Conservation (phyloP, 2,888 invertebrate species). For the Clitarchus hookeri region DNA sequence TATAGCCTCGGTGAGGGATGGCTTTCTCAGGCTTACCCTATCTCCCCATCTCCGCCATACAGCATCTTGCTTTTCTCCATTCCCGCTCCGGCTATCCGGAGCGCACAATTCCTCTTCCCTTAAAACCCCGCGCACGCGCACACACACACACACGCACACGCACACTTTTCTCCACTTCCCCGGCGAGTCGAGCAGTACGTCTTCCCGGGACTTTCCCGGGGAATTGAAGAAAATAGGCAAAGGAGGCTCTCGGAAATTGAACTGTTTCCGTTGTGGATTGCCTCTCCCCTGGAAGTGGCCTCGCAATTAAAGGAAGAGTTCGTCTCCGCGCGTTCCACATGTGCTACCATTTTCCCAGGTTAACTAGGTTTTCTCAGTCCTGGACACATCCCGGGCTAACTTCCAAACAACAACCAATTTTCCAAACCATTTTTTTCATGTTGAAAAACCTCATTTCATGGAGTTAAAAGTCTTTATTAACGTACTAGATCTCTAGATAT, state of each 20-base stretch:
- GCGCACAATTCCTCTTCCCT: conserved; percentile 14
- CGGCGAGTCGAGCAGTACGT: background rate
- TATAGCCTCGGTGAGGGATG: conserved; percentile 23
- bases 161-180: background rate
- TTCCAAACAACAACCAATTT: no score
- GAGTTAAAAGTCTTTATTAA: no score
- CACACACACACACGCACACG: background rate
- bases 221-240: conserved; percentile 1
- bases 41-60: conserved; percentile 15
- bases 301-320: background rate
- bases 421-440: no score
- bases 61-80: background rate
- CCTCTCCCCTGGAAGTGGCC: background rate
- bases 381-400: no score
- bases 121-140: background rate
- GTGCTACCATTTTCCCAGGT: no score
- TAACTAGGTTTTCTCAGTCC: no score
- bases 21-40: conserved; percentile 24
- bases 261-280: conserved; percentile 9
- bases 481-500: no score
- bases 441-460: no score
- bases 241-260: background rate
- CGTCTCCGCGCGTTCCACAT: background rate
- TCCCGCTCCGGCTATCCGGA: background rate
- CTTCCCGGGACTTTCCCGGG: background rate